These are phyloP conservation scores for Adelognathus sp. DNA, from an alignment of 2,888 invertebrate species.

Conservation along the genomic window DNA sequence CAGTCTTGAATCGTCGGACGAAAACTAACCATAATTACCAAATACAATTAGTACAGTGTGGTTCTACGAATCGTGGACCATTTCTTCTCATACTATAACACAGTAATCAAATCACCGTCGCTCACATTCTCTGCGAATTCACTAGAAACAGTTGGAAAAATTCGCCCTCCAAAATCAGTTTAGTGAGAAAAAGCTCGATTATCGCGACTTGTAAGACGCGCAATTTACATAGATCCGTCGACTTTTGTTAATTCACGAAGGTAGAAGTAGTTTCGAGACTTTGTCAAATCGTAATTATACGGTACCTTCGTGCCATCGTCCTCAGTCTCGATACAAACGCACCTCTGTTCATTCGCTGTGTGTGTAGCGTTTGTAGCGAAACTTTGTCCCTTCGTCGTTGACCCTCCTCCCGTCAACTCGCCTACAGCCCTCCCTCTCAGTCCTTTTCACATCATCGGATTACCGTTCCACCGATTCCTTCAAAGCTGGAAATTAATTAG, in stretches of 20 bases:
- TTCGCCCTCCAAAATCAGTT: no score
- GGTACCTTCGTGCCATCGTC: neutral
- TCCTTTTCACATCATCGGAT: no score
- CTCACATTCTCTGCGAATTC: neutral
- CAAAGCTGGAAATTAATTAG: constrained; percentile 55
- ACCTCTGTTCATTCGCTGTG: neutral
- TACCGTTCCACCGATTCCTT: no score
- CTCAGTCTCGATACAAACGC: neutral
- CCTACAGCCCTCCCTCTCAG: neutral
- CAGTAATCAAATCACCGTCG: neutral
- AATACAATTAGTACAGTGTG: constrained; percentile 16
- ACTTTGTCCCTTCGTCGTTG: neutral
- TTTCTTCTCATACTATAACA: neutral
- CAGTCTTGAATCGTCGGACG: constrained; percentile 55
- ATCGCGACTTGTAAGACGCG: neutral
- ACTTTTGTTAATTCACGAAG: neutral
- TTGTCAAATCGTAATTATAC: neutral
- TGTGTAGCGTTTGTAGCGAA: neutral
- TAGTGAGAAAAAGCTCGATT: neutral
- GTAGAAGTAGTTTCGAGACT: neutral
- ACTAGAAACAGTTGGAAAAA: neutral
- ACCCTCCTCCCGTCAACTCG: neutral
- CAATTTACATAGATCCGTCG: neutral
- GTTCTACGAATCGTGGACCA: constrained; percentile 24
- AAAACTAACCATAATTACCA: constrained; percentile 26